Evolutionary conservation across 2,888 invertebrate species (phyloP), one percentile per base, ranked within the genome.

Genomic region (Cephus nigrinus): DNA sequence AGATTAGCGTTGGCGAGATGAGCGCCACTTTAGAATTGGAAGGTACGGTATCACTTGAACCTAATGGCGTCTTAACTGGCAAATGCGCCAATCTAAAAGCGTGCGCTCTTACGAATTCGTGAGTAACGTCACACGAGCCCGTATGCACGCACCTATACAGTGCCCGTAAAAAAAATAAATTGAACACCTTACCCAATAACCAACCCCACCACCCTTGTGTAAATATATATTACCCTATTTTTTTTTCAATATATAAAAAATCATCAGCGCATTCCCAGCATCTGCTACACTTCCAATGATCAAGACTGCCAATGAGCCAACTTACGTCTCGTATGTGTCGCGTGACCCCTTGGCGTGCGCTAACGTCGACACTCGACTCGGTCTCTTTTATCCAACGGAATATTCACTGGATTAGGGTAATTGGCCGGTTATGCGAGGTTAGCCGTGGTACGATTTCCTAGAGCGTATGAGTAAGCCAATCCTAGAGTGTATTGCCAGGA

Each of bases 341-440:
- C 40, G 40, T 55, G 40, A 55, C 40, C 40, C 40, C 40, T 55
- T 55, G 40, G 40, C 40, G 40, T 23, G 40, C 40, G 40, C 40
- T 55, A 55, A 55, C 40, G 40, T 55, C 40, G 40, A 55, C 40
- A 23, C 15, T 55, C 40, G 23, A 23, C 73, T 78, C 77, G 75
- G 72, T 76, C 79, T 81, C 86, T 87, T 87, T 89, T 86, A 88
- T 89, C 84, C 84, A 82, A 79, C 84, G 85, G 87, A 90, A 90
- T 90, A 91, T 91, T 90, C 89, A 91, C 88, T 86, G 90, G 88
- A 91, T 91, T 90, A 88, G 89, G 90, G 88, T 90, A 91, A 90
- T 90, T 91, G 89, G 85, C 81, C 84, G 86, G 80, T 86, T 85
- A 86, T 80, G 84, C 82, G 84, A 83, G 82, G 82, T 81, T 81